Evolutionary conservation across 2,888 invertebrate genomes (phyloP).

Genomic region (Teleiodes luculella): DNA sequence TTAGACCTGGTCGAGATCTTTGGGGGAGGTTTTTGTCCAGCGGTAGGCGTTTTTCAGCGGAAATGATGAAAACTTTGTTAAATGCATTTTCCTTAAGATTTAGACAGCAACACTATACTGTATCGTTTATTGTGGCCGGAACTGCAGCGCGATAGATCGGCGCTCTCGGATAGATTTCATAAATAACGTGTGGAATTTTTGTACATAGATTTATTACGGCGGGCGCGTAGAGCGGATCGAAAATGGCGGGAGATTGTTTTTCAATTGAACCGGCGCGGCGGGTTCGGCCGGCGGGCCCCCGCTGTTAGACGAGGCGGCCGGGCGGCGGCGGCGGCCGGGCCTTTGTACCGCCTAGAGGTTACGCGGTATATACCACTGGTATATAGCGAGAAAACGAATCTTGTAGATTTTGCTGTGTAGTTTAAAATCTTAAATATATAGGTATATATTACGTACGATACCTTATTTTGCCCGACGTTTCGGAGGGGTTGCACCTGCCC

Average conservation of each 20-base stretch:
- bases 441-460: too few species aligned
- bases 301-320: conserved; percentile 70
- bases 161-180: conserved; percentile 69
- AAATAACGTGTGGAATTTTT: conserved; percentile 78
- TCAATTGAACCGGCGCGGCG: conserved; percentile 71
- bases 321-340: conserved; percentile 24
- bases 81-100: too few species aligned
- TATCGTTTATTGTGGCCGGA: conserved; percentile 33
- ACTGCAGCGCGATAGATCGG: conserved; percentile 55
- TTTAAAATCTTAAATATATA: too few species aligned
- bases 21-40: too few species aligned
- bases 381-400: neutral
- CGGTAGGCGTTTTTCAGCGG: too few species aligned
- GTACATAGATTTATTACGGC: conserved; percentile 79
- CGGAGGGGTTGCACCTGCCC: too few species aligned
- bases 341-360: conserved; percentile 25
- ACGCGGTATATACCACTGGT: neutral
- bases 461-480: too few species aligned
- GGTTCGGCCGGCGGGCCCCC: conserved; percentile 45
- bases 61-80: too few species aligned
- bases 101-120: neutral
- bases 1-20: too few species aligned
- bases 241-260: conserved; percentile 80
- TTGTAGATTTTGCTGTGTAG: neutral
- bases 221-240: conserved; percentile 37